Evolutionary conservation across 2,113 vertebrate species (phyloP).

Genomic region (Aegithalos caudatus): DNA sequence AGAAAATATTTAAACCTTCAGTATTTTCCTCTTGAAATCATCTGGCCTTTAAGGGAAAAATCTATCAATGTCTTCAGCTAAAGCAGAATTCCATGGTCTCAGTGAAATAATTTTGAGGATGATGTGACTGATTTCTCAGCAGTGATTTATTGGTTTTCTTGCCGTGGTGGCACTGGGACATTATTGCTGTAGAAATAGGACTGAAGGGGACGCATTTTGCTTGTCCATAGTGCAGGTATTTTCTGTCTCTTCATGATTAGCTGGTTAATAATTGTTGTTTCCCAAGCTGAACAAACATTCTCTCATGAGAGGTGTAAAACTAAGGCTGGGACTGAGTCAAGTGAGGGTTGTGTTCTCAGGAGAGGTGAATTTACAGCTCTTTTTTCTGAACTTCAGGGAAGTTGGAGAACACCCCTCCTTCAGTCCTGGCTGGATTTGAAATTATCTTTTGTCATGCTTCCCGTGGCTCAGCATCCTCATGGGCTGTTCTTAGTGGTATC

Average conservation of each 20-base stretch:
- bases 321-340: background rate
- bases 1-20: background rate
- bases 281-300: background rate
- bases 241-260: background rate
- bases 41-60: background rate
- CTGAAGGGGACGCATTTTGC: background rate
- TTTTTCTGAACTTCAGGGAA: background rate
- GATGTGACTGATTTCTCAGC: background rate
- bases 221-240: background rate
- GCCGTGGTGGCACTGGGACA: background rate
- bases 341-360: background rate
- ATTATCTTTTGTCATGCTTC: background rate
- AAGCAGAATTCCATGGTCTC: background rate
- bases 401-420: background rate
- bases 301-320: background rate
- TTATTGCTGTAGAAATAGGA: background rate
- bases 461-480: constrained; percentile 25
- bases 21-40: background rate
- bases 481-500: background rate
- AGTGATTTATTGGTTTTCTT: background rate
- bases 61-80: background rate
- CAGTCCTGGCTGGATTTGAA: background rate
- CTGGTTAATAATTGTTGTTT: background rate
- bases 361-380: background rate
- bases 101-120: background rate